These are phyloP conservation scores for Botia kubotai DNA, from an alignment of 2,797 vertebrate species.

Conservation along the genomic window DNA sequence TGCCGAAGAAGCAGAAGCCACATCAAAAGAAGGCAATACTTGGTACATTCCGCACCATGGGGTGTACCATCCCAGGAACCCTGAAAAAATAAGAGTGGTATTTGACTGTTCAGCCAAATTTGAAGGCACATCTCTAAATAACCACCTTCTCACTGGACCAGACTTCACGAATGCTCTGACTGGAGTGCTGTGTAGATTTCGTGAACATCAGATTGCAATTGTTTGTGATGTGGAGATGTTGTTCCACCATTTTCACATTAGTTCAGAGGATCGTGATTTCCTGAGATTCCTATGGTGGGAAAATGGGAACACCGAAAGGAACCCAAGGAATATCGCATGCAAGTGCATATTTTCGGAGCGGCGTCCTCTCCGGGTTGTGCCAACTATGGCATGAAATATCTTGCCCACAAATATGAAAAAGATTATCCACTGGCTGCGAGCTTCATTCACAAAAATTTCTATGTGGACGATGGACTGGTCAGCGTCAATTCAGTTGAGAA, in stretches of 20 bases:
- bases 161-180: slow-evolving; percentile 2
- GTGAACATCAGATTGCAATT: slow-evolving; percentile 46
- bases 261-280: slow-evolving; percentile 25
- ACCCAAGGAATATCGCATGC: slow-evolving; percentile 52
- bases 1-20: slow-evolving; percentile 41
- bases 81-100: slow-evolving; percentile 12
- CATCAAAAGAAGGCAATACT: too few species aligned
- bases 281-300: slow-evolving; percentile 32
- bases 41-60: too few species aligned
- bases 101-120: neutral
- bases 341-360: slow-evolving; percentile 51
- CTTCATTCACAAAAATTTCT: too few species aligned
- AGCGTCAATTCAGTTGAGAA: slow-evolving; percentile 5
- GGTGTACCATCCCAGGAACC: neutral
- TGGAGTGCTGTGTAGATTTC: slow-evolving; percentile 48
- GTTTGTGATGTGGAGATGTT: slow-evolving; percentile 52
- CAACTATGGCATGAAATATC: too few species aligned
- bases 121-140: slow-evolving; percentile 6
- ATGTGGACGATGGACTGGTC: neutral
- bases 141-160: slow-evolving; percentile 41
- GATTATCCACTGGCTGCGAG: too few species aligned
- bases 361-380: slow-evolving; percentile 52
- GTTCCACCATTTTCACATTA: slow-evolving; percentile 54
- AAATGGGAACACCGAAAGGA: neutral
- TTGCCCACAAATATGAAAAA: too few species aligned